Conservation (phyloP, 2,797 vertebrate genomes). For the Orientallactaga sibirica region DNA sequence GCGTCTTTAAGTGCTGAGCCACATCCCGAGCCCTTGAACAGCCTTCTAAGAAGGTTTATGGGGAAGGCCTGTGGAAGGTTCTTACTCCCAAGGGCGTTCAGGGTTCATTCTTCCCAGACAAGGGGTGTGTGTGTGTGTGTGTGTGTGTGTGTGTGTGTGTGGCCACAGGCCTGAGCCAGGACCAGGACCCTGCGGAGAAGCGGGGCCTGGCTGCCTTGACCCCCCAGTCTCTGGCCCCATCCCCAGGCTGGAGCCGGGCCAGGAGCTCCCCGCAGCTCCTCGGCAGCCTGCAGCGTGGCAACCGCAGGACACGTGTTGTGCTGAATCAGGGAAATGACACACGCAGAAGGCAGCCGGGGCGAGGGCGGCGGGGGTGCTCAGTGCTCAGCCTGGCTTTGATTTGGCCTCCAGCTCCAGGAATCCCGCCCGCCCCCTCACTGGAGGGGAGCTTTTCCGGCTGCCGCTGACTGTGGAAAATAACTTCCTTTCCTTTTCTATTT, state of each 20-base stretch:
- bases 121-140: too few relatives aligned
- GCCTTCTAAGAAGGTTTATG: accelerated
- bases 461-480: slow-evolving; percentile 71
- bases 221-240: neutral
- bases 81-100: neutral
- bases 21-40: too few relatives aligned
- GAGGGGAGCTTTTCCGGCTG: slow-evolving; percentile 80
- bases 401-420: slow-evolving; percentile 80
- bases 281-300: slow-evolving; percentile 73
- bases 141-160: too few relatives aligned
- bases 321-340: slow-evolving; percentile 80
- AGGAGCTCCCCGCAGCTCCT: slow-evolving; percentile 56
- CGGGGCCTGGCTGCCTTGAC: neutral
- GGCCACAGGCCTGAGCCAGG: neutral
- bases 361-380: slow-evolving; percentile 1
- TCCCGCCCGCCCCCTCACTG: slow-evolving; percentile 79
- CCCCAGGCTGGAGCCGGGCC: neutral
- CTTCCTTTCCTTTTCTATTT: slow-evolving; percentile 84
- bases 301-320: slow-evolving; percentile 79
- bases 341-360: slow-evolving; percentile 42
- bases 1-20: too few relatives aligned
- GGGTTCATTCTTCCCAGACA: neutral
- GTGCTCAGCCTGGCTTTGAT: slow-evolving; percentile 76
- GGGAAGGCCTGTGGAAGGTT: neutral
- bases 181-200: neutral